These are phyloP conservation scores for Eretmochelys imbricata DNA, from an alignment of 2,113 vertebrate species.

Conservation along the genomic window DNA sequence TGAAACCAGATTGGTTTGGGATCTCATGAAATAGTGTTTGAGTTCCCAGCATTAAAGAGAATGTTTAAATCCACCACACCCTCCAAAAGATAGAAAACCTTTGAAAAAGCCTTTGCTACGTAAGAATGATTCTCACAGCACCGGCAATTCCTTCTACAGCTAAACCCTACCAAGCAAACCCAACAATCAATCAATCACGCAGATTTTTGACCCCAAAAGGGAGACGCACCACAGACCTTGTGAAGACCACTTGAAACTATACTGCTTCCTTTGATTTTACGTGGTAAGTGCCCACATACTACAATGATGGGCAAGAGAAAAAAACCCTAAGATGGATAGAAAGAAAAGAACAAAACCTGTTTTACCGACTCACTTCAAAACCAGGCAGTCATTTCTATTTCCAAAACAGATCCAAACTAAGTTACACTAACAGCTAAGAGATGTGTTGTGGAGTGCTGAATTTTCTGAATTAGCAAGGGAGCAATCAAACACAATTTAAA, in stretches of 20 bases:
- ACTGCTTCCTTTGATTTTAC: background rate
- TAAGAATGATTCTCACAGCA: background rate
- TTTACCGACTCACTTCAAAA: conserved; percentile 30
- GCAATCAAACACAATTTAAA: conserved; percentile 68
- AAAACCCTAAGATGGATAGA: background rate
- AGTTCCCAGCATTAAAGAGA: background rate
- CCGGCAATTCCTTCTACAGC: background rate
- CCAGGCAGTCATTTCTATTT: conserved; percentile 40
- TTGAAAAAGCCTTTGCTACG: background rate
- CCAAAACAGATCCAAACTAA: conserved; percentile 59
- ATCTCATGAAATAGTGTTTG: background rate
- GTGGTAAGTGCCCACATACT: background rate
- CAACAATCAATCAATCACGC: background rate
- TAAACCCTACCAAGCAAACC: background rate
- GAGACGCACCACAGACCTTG: background rate
- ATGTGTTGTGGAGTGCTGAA: conserved; percentile 53
- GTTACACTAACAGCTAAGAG: conserved; percentile 62
- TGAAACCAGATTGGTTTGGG: background rate
- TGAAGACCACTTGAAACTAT: background rate
- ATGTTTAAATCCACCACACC: background rate
- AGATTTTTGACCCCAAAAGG: background rate
- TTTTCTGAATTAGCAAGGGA: conserved; percentile 47
- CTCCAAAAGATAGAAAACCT: background rate
- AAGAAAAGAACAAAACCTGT: background rate
- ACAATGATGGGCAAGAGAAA: background rate